Base-by-base conservation (phyloP, 2,888 invertebrate species). In the Branchellion lobata region DNA sequence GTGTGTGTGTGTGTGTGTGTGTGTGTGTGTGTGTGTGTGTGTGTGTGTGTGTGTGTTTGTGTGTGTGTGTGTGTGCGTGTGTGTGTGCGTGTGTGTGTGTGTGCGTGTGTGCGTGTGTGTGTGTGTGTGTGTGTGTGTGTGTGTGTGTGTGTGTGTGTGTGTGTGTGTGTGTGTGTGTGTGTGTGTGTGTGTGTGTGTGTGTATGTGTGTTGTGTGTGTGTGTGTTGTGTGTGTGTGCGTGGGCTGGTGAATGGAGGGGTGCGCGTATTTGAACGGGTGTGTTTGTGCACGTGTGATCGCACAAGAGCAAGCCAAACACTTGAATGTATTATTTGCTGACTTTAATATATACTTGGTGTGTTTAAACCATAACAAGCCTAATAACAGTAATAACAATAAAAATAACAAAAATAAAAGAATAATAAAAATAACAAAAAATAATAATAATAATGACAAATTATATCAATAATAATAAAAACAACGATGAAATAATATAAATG, bases 201-300 rank as follows among this genome's bases (percentile, higher is more conserved):
- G 65, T 65, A 21, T 65, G 65, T 65, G 29, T 65, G 65, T 65
- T 65, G 65, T 65, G 29, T 65, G 65, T 65, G 29, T 65, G 65
- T 65, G 29, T 65, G 65, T 65, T n/a, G 29, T 29, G 65, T 65
- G 29, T 65, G 65, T 65, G 57, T 53, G 53, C 31, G 51, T 1
- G 51, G 47, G 33, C n/a, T 18, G 24, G n/a, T 53, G 31, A 21
- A 18, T 53, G 75, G 14, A 3, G 31, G 14, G 47, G 0, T 53
- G n/a, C 29, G 75, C 29, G 24, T 74, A 18, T 40, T 14, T 29
- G 74, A 1, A 21, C 24, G 74, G 36, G 51, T 65, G 29, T 40
- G 40, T 14, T 40, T 40, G 40, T 40, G 40, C 8, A 14, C 14
- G 40, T 40, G 14, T 33, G 21, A 69, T 69, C 61, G 61, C 61